These are phyloP conservation scores for Gallinago paraguaiae DNA, from an alignment of 2,113 vertebrate species.

Conservation along the genomic window DNA sequence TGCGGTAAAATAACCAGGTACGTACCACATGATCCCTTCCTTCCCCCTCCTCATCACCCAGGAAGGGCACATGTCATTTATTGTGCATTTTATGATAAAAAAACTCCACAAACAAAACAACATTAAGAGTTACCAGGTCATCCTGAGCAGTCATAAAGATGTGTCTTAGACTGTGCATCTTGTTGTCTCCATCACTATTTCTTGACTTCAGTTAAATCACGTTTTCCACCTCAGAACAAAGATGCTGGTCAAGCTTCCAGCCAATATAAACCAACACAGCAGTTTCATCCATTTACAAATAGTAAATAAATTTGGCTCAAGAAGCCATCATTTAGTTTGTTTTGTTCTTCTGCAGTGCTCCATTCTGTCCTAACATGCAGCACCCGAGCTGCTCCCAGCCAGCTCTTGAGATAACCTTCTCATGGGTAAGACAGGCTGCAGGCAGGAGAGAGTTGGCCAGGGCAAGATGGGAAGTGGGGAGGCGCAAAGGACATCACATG, in stretches of 20 bases:
- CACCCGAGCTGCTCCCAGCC: fast-evolving
- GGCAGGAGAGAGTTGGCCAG: not conserved
- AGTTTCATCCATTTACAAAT: not conserved
- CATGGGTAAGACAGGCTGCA: not conserved
- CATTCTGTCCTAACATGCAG: not conserved
- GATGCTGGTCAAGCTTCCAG: not conserved
- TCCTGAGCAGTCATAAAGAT: not conserved
- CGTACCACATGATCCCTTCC: not conserved
- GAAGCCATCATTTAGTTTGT: not conserved
- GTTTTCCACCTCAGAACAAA: not conserved
- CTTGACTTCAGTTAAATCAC: not conserved
- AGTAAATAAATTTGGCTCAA: not conserved
- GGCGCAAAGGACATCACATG: not conserved
- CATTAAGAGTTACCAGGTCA: not conserved
- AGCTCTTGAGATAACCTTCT: not conserved
- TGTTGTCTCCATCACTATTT: not conserved
- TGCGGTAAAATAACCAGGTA: not conserved
- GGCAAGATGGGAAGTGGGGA: not conserved
- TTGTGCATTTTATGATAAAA: not conserved
- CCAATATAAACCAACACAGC: not conserved
- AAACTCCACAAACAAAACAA: not conserved
- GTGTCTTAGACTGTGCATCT: no score
- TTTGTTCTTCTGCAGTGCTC: not conserved
- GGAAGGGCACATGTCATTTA: not conserved
- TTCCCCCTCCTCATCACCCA: not conserved